A percentile compares a stretch with the other conserved stretches of the same genome.
Evolutionary conservation across 1,140 invertebrate species (phyloP).

Genomic region (Leptopilina clavipes): DNA sequence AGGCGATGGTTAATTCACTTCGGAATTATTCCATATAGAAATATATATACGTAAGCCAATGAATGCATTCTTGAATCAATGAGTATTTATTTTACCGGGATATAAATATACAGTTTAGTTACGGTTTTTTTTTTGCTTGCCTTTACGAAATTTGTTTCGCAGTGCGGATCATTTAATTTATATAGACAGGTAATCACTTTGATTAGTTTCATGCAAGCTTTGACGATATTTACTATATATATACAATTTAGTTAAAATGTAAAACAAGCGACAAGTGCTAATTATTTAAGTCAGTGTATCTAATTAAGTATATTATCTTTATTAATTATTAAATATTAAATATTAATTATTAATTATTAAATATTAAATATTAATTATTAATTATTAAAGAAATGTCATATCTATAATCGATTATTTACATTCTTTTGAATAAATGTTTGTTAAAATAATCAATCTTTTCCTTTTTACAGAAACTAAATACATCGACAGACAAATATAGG

Average conservation of each 20-base stretch:
- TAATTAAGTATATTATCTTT: neutral
- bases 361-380: too few species aligned
- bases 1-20: neutral
- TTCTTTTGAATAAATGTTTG: conserved; percentile 22
- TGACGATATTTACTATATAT: neutral
- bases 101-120: neutral
- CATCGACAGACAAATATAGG: conserved; percentile 56
- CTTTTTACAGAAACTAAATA: neutral
- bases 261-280: neutral
- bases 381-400: neutral
- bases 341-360: too few species aligned
- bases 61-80: neutral
- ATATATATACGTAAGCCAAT: neutral
- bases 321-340: too few species aligned
- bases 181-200: neutral
- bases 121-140: neutral
- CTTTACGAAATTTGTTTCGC: conserved; percentile 16
- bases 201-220: neutral
- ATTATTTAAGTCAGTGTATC: conserved; percentile 10
- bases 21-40: neutral
- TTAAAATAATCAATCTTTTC: conserved; percentile 23
- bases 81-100: conserved; percentile 9
- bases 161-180: conserved; percentile 19
- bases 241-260: neutral
- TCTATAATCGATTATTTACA: neutral